Percentiles rank a stretch among this genome's conserved stretches.
phyloP scores from a whole-genome alignment of 2,113 vertebrate species.

The Phyllopteryx taeniolatus region DNA sequence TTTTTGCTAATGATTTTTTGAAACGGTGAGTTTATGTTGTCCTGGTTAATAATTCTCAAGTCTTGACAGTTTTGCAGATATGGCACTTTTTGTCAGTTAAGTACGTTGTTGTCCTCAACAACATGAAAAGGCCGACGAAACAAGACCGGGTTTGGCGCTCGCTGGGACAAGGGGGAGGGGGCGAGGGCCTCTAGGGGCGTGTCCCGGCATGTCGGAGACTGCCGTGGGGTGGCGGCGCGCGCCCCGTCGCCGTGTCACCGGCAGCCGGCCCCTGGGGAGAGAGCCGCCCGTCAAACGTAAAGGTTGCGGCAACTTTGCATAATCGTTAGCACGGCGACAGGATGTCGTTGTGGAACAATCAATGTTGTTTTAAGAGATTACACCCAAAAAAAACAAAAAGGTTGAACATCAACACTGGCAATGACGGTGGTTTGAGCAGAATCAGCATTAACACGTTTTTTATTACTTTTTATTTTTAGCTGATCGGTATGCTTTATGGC shows the following conservation, averaged over 20 bases:
- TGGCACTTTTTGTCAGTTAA: too few relatives aligned
- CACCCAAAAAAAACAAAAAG: neutral
- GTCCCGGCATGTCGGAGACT: neutral
- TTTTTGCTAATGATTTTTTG: too few relatives aligned
- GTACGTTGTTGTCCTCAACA: neutral
- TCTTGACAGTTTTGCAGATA: too few relatives aligned
- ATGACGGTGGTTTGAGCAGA: slow-evolving; percentile 44
- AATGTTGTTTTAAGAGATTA: slow-evolving; percentile 71
- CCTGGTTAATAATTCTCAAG: too few relatives aligned
- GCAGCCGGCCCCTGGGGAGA: slow-evolving; percentile 45
- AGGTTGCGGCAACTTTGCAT: slow-evolving; percentile 74
- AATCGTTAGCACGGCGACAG: slow-evolving; percentile 72
- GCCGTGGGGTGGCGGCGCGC: neutral
- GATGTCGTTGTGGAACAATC: slow-evolving; percentile 73
- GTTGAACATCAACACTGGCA: neutral
- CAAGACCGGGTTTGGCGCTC: neutral
- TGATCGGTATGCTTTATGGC: neutral
- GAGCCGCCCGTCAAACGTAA: slow-evolving; percentile 67
- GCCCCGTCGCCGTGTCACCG: slow-evolving; percentile 46
- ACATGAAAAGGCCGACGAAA: neutral
- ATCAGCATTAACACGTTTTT: neutral
- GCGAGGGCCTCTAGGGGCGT: neutral
- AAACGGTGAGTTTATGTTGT: too few relatives aligned
- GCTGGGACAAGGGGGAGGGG: neutral
- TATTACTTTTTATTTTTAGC: neutral